phyloP scores from a whole-genome alignment of 2,888 invertebrate genomes.

The Lumbricus terrestris region DNA sequence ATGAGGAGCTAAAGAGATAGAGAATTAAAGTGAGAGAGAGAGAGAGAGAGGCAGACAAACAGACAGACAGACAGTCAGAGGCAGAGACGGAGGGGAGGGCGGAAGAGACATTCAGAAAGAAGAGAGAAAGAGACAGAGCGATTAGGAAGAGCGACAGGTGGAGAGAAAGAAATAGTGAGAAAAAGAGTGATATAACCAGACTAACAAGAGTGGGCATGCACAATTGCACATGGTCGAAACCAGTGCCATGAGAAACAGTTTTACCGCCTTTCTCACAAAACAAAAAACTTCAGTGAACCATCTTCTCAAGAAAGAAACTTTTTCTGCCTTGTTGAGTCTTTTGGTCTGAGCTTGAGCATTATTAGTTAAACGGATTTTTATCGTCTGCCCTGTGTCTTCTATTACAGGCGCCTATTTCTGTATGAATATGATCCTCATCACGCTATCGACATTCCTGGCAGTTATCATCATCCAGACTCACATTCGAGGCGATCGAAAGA shows the following conservation, averaged over 20 bases:
- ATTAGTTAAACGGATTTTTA: not conserved
- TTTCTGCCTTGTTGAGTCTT: not conserved
- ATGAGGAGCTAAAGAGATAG: no score
- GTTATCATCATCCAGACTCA: slow-evolving; percentile 59
- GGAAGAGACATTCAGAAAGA: not conserved
- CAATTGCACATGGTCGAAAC: not conserved
- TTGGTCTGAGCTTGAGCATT: no score
- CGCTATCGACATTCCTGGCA: slow-evolving; percentile 58
- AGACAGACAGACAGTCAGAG: no score
- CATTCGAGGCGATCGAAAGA: slow-evolving; percentile 55
- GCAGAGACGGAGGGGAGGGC: no score
- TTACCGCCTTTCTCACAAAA: no score
- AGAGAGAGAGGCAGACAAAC: no score
- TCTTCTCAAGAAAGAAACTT: not conserved
- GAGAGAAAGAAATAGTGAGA: not conserved
- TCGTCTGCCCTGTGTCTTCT: no score
- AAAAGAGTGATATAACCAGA: not conserved
- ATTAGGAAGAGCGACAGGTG: no score
- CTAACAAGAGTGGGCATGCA: not conserved
- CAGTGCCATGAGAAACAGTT: not conserved
- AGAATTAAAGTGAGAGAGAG: no score
- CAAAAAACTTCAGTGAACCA: no score
- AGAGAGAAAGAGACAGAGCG: not conserved
- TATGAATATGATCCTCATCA: slow-evolving; percentile 60
- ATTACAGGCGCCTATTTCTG: slow-evolving; percentile 59